These are phyloP conservation scores for Crotophaga sulcirostris DNA, from an alignment of 2,113 vertebrate species.

Conservation along the genomic window DNA sequence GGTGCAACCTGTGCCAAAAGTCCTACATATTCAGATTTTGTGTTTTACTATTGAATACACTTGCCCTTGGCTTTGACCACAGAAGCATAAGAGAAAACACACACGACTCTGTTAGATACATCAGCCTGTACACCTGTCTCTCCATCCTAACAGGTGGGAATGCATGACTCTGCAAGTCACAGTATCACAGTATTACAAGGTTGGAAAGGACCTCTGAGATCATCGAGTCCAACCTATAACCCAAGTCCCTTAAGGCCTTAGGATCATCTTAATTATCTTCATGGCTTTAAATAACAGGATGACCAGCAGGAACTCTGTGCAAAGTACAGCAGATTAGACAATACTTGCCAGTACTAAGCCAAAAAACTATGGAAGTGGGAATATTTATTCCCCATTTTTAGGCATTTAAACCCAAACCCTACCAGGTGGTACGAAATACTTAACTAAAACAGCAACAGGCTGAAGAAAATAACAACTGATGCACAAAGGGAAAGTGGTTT, in stretches of 20 bases:
- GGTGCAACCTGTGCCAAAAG: not conserved
- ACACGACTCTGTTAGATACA: accelerated
- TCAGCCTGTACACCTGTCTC: not conserved
- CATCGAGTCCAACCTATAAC: no score
- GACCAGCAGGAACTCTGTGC: not conserved
- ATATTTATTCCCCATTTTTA: not conserved
- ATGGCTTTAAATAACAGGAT: not conserved
- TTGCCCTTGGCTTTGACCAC: not conserved
- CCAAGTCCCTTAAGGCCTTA: not conserved
- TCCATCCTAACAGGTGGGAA: not conserved
- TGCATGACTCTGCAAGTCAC: not conserved
- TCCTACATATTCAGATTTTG: not conserved
- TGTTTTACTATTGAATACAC: not conserved
- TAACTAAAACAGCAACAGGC: not conserved
- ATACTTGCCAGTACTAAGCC: not conserved
- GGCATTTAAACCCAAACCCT: not conserved
- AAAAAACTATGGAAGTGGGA: not conserved
- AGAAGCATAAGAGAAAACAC: not conserved
- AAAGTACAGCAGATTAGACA: not conserved
- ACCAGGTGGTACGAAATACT: not conserved
- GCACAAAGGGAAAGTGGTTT: not conserved
- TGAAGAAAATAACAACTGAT: not conserved
- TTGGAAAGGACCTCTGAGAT: no score
- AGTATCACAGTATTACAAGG: no score
- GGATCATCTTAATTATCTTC: not conserved